phyloP scores from a whole-genome alignment of 2,888 invertebrate genomes.

The Parnassius glacialis region DNA sequence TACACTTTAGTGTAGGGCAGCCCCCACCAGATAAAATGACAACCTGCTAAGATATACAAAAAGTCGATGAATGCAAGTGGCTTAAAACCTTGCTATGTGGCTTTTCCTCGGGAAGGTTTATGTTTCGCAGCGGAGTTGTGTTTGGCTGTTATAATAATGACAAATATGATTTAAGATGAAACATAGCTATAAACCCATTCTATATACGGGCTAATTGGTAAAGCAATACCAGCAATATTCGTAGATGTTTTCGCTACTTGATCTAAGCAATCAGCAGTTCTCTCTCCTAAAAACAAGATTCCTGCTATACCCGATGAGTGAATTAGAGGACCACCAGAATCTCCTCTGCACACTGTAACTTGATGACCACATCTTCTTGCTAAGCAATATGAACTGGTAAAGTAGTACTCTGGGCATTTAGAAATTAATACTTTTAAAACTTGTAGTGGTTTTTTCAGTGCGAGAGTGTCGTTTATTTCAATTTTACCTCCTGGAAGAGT shows the following conservation, averaged over 20 bases:
- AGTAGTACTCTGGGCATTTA: neutral
- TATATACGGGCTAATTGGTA: constrained; percentile 6
- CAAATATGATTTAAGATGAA: neutral
- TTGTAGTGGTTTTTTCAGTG: constrained; percentile 13
- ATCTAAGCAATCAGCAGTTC: neutral
- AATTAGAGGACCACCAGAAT: constrained; percentile 19
- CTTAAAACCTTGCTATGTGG: too few species aligned
- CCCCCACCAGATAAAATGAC: too few species aligned
- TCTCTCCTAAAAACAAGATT: neutral
- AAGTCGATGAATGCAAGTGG: too few species aligned
- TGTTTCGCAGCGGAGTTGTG: too few species aligned
- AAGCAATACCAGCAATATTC: constrained; percentile 2
- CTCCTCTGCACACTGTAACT: constrained; percentile 5
- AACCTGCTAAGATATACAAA: too few species aligned
- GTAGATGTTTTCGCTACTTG: neutral
- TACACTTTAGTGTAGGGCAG: too few species aligned
- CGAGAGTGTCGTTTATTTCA: neutral
- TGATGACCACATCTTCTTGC: constrained; percentile 7
- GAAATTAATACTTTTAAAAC: constrained; percentile 10
- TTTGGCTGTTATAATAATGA: too few species aligned
- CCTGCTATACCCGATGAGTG: constrained; percentile 15
- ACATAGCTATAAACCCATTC: constrained; percentile 18
- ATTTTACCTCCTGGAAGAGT: neutral
- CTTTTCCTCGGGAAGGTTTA: too few species aligned
- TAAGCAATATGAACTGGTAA: neutral